phyloP scores from a whole-genome alignment of 2,888 invertebrate species.

The Tortrix viridana region DNA sequence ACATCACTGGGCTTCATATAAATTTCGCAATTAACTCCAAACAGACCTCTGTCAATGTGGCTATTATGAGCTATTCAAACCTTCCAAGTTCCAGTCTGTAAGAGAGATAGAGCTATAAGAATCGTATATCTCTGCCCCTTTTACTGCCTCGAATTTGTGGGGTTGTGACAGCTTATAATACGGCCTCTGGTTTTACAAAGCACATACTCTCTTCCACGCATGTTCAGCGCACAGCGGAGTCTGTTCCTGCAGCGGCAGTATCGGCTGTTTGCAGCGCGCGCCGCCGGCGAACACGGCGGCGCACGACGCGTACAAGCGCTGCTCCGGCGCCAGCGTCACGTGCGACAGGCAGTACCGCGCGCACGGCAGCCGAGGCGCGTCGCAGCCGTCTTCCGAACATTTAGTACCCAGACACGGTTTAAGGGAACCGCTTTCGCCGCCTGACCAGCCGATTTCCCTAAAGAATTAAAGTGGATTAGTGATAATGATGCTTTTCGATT shows the following conservation, averaged over 20 bases:
- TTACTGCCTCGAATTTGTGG: too few relatives aligned
- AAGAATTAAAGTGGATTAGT: conserved; percentile 16
- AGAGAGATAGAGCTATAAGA: too few relatives aligned
- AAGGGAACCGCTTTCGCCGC: conserved; percentile 59
- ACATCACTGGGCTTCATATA: too few relatives aligned
- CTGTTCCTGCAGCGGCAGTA: conserved; percentile 79
- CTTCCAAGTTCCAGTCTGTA: too few relatives aligned
- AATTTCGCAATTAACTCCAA: too few relatives aligned
- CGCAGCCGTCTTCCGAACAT: conserved; percentile 64
- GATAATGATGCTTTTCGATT: not conserved
- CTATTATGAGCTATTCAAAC: too few relatives aligned
- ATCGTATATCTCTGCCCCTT: too few relatives aligned
- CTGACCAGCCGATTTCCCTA: conserved; percentile 68
- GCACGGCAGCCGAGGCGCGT: conserved; percentile 86
- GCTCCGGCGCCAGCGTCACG: conserved; percentile 93
- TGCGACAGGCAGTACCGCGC: conserved; percentile 93
- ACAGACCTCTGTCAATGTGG: too few relatives aligned
- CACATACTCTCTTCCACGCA: conserved; percentile 89
- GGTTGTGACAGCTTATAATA: too few relatives aligned
- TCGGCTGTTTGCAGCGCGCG: conserved; percentile 74
- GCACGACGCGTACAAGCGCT: conserved; percentile 86
- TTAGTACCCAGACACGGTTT: conserved; percentile 40
- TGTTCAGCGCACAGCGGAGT: conserved; percentile 94
- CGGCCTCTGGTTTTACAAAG: too few relatives aligned
- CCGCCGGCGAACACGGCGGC: conserved; percentile 81